Conservation (phyloP, 2,797 vertebrate genomes). For the Syndactyla subalaris region DNA sequence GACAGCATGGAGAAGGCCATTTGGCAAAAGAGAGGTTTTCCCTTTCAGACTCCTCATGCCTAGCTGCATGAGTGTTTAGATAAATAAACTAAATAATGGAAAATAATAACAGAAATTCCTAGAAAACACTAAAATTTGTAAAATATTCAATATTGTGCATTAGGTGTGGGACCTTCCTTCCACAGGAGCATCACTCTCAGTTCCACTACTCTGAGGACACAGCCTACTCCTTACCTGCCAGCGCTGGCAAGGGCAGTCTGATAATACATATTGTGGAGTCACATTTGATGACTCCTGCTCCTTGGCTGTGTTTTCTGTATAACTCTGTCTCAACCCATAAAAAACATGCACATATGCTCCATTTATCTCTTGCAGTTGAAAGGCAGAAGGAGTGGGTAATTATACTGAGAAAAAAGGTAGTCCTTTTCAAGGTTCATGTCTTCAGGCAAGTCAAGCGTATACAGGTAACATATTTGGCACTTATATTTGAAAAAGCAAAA, state of each 20-base stretch:
- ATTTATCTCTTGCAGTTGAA: conserved; percentile 54
- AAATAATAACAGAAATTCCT: not conserved
- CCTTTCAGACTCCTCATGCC: not conserved
- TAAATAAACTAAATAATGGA: not conserved
- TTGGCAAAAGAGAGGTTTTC: not conserved
- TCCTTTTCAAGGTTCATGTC: conserved; percentile 45
- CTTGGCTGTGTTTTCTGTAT: not conserved
- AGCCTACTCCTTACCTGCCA: not conserved
- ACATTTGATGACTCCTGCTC: not conserved
- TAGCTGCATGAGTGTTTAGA: not conserved
- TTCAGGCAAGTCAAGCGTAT: conserved; percentile 43
- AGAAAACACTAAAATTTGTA: not conserved
- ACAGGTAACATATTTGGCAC: conserved; percentile 14
- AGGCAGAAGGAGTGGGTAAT: conserved; percentile 58
- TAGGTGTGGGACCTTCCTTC: not conserved
- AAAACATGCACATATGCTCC: conserved; percentile 28
- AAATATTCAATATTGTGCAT: not conserved
- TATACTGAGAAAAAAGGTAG: conserved; percentile 28
- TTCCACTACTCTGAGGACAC: not conserved
- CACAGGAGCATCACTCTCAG: not conserved
- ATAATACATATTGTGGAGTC: not conserved
- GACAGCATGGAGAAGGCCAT: not conserved
- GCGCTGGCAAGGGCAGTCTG: not conserved
- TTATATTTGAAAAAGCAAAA: conserved; percentile 48
- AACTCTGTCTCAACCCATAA: conserved; percentile 20